A percentile compares a stretch with the other conserved stretches of the same genome.
Conservation (phyloP, 2,113 vertebrate species). For the Siniperca chuatsi region DNA sequence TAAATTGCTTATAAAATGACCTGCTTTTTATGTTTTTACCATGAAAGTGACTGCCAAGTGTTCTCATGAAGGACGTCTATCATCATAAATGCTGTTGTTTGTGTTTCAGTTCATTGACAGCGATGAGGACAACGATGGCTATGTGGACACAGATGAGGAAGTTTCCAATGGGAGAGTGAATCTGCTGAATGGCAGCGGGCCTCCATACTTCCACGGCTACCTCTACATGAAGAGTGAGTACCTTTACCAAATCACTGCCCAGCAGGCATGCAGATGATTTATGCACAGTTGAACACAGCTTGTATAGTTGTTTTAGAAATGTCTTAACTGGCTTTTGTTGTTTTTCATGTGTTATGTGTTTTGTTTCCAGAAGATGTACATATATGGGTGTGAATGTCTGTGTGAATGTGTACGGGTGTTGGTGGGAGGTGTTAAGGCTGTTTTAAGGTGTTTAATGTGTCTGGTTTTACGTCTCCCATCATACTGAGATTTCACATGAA, state of each 20-base stretch:
- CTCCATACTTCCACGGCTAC: constrained; percentile 94
- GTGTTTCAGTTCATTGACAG: constrained; percentile 89
- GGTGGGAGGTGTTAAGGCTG: background rate
- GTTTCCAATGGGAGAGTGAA: constrained; percentile 88
- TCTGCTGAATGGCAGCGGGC: constrained; percentile 88
- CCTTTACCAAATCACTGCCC: constrained; percentile 37
- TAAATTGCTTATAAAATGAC: background rate
- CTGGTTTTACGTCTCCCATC: background rate
- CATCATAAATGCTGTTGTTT: constrained; percentile 6
- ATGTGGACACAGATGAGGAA: constrained; percentile 93
- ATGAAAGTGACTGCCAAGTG: background rate
- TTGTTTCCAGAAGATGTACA: background rate
- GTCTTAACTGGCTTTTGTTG: background rate
- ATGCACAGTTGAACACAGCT: constrained; percentile 23
- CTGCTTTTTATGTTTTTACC: background rate
- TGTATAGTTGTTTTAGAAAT: background rate
- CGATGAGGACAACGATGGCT: constrained; percentile 91
- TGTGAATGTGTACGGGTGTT: background rate
- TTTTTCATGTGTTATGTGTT: background rate
- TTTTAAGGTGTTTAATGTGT: background rate
- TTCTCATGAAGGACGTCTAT: background rate
- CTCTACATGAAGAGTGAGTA: constrained; percentile 93
- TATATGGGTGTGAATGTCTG: background rate
- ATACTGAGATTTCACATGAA: background rate
- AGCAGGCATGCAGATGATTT: constrained; percentile 41